These are phyloP conservation scores for Octopus bimaculoides DNA, from an alignment of 1,140 invertebrate genomes.

Conservation along the genomic window DNA sequence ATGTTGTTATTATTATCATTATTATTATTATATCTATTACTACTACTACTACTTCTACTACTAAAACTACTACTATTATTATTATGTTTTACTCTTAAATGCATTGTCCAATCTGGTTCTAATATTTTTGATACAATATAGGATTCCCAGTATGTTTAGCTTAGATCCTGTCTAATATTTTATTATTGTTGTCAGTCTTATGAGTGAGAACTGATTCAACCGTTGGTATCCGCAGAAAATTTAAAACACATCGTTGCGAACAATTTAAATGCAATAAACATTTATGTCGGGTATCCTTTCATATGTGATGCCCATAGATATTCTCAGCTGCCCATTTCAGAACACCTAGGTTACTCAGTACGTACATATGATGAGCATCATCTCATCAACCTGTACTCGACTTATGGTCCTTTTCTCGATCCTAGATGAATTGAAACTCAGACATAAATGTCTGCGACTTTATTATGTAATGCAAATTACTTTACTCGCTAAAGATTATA, in stretches of 20 bases:
- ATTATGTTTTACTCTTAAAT: background rate
- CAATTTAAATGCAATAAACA: too few relatives aligned
- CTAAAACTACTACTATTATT: background rate
- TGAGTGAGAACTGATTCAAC: background rate
- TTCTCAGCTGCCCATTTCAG: too few relatives aligned
- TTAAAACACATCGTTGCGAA: background rate
- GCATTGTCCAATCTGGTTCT: background rate
- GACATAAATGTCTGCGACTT: too few relatives aligned
- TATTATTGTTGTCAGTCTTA: background rate
- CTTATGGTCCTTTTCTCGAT: too few relatives aligned
- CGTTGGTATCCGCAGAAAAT: background rate
- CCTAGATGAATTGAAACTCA: too few relatives aligned
- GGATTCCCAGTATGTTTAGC: background rate
- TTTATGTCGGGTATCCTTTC: too few relatives aligned
- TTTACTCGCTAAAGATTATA: too few relatives aligned
- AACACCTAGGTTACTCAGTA: too few relatives aligned
- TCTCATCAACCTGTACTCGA: too few relatives aligned
- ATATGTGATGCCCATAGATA: too few relatives aligned
- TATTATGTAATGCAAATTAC: too few relatives aligned
- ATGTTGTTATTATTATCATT: background rate
- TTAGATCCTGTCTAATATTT: background rate
- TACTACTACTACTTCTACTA: background rate
- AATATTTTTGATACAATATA: background rate
- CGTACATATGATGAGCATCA: too few relatives aligned
- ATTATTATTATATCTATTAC: background rate